phyloP scores from a whole-genome alignment of 2,113 vertebrate species.

The Mellivora capensis region DNA sequence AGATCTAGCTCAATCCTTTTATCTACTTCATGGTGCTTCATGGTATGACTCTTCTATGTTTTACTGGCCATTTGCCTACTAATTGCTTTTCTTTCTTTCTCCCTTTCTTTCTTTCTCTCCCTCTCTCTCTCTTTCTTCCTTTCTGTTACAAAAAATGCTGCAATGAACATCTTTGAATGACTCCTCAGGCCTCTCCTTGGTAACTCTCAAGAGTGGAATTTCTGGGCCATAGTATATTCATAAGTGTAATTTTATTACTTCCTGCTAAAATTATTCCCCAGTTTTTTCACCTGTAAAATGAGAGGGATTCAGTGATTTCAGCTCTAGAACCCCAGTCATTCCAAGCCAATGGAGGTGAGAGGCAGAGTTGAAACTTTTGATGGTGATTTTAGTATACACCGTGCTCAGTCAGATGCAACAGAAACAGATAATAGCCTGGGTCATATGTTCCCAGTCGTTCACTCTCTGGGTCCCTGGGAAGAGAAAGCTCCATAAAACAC shows the following conservation, averaged over 20 bases:
- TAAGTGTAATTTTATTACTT: constrained; percentile 30
- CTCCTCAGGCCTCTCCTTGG: not conserved
- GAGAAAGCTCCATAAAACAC: constrained; percentile 76
- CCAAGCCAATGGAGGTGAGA: constrained; percentile 3
- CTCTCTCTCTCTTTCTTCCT: not conserved
- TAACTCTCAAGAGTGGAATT: not conserved
- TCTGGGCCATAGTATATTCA: not conserved
- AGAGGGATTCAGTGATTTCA: not conserved
- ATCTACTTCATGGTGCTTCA: not conserved
- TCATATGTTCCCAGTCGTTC: constrained; percentile 42
- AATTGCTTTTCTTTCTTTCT: not conserved
- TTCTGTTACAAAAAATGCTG: not conserved
- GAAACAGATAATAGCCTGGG: constrained; percentile 17
- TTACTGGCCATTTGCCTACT: not conserved
- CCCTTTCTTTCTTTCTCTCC: not conserved
- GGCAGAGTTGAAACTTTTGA: not conserved
- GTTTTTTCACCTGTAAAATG: constrained; percentile 3
- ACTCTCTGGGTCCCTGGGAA: constrained; percentile 69
- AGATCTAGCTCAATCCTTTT: not conserved
- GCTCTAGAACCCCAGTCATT: not conserved
- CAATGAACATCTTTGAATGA: not conserved
- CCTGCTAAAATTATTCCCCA: not conserved
- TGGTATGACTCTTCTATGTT: not conserved
- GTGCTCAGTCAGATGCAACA: constrained; percentile 19
- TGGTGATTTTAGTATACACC: not conserved